These are phyloP conservation scores for Glareola pratincola DNA, from an alignment of 2,113 vertebrate genomes.

Conservation along the genomic window DNA sequence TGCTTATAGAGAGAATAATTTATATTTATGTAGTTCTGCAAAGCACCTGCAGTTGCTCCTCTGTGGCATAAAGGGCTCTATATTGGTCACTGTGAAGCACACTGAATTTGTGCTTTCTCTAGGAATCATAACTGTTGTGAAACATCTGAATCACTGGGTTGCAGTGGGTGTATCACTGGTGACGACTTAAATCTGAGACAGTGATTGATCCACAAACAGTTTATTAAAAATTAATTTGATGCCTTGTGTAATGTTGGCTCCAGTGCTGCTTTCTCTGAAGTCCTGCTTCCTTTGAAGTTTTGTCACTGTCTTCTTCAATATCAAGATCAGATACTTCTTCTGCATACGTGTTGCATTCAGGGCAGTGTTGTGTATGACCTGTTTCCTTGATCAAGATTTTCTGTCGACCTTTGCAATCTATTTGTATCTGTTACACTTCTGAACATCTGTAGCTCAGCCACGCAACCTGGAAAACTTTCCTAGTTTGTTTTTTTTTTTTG, in stretches of 20 bases:
- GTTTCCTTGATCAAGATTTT: constrained; percentile 3
- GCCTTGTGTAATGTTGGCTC: background rate
- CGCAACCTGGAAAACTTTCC: background rate
- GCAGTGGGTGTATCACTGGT: background rate
- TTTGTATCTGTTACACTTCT: background rate
- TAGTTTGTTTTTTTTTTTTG: background rate
- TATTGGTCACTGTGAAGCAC: background rate
- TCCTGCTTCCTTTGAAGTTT: constrained; percentile 44
- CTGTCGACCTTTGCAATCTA: background rate
- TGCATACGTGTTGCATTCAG: background rate
- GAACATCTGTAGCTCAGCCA: background rate
- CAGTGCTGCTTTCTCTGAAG: constrained; percentile 7
- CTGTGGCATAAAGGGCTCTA: background rate
- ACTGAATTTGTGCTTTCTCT: background rate
- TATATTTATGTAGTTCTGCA: background rate
- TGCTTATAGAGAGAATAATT: background rate
- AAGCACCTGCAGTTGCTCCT: background rate
- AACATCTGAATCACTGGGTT: background rate
- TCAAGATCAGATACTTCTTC: background rate
- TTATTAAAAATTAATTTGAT: constrained; percentile 43
- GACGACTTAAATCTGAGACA: background rate
- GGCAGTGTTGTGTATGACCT: background rate
- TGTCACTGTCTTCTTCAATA: constrained; percentile 12
- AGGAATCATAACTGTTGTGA: background rate
- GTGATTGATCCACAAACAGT: background rate